Evolutionary conservation across 2,113 vertebrate genomes (phyloP), one percentile per base, ranked within the genome.

Genomic region (Machaerirhynchus nigripectus): DNA sequence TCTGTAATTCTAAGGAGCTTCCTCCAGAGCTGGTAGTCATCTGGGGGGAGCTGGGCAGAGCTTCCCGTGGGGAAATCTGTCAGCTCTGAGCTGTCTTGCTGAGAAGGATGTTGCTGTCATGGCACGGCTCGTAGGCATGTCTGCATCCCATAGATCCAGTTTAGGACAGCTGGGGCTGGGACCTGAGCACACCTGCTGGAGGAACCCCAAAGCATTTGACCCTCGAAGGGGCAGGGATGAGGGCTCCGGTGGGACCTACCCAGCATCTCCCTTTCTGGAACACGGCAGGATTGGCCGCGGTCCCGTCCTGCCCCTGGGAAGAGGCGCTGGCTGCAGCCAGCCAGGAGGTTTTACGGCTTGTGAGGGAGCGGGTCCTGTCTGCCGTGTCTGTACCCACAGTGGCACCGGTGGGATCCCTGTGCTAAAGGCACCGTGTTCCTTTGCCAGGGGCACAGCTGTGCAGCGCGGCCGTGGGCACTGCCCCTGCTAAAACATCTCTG

Each of bases 281-380:
- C 4, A 1, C 7, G 1, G 28, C 0, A 0, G 30, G 47, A 22
- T 37, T 35, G 23, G 52, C 35, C 8, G 2, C 21, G 46, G 20
- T 89, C 35, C 56, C 9, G 2, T 59, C 28, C 40, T 46, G 47
- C 11, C 6, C 5, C 42, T n/a, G 44, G 49, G 40, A 44, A 55
- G 33, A 33, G 17, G 20, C 50, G 1, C 37, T 42, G 50, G 60
- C 73, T 35, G 1, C 56, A 12, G 23, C 52, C 2, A 13, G 35
- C 71, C 15, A 23, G 44, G 57, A 31, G 65, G 9, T 76, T 93
- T 94, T 65, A 24, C 0, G 2, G 52, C 53, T 87, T 28, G 8
- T 37, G 76, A 63, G 67, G 70, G 33, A 44, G 52, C 6, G 0
- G 35, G 39, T 83, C n/a, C 73, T 63, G 81, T 37, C 63, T 89